Percentiles rank a stretch among this genome's conserved stretches.
These are phyloP conservation scores for Sander vitreus DNA, from an alignment of 2,113 vertebrate genomes.

Conservation along the genomic window DNA sequence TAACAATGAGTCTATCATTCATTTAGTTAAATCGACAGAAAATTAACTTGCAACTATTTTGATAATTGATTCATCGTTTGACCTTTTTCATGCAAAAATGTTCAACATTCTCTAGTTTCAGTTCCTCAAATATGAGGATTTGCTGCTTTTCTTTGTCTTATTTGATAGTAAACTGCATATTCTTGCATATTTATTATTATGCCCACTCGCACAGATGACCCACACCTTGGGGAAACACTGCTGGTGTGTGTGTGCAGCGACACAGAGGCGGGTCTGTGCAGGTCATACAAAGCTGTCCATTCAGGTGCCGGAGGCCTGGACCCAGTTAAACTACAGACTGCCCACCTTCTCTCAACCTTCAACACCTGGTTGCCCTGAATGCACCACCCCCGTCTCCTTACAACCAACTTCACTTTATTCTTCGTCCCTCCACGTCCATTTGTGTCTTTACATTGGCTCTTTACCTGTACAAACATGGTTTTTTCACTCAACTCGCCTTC, in stretches of 20 bases:
- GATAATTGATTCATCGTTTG: not conserved
- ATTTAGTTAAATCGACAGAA: not conserved
- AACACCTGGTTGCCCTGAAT: constrained; percentile 58
- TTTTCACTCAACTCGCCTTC: constrained; percentile 23
- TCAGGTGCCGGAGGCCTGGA: constrained; percentile 55
- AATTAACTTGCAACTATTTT: not conserved
- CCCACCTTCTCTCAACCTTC: constrained; percentile 52
- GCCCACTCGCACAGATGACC: constrained; percentile 15
- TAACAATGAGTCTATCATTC: not conserved
- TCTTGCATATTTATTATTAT: constrained; percentile 17
- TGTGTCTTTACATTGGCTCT: constrained; percentile 31
- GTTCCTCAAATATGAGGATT: not conserved
- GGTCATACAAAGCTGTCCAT: constrained; percentile 69
- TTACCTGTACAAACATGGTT: constrained; percentile 36
- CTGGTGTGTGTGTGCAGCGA: constrained; percentile 7
- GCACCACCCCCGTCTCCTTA: constrained; percentile 28
- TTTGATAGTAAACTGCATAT: not conserved
- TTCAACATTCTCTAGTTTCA: not conserved
- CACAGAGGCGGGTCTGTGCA: constrained; percentile 55
- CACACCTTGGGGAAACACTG: constrained; percentile 35
- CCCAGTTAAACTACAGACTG: constrained; percentile 43
- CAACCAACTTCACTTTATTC: constrained; percentile 17
- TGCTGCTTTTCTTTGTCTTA: not conserved
- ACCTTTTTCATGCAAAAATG: not conserved
- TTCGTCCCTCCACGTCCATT: constrained; percentile 10